Evolutionary conservation across 2,113 vertebrate species (phyloP), one percentile per base, ranked within the genome.

Genomic region (Plestiodon gilberti): DNA sequence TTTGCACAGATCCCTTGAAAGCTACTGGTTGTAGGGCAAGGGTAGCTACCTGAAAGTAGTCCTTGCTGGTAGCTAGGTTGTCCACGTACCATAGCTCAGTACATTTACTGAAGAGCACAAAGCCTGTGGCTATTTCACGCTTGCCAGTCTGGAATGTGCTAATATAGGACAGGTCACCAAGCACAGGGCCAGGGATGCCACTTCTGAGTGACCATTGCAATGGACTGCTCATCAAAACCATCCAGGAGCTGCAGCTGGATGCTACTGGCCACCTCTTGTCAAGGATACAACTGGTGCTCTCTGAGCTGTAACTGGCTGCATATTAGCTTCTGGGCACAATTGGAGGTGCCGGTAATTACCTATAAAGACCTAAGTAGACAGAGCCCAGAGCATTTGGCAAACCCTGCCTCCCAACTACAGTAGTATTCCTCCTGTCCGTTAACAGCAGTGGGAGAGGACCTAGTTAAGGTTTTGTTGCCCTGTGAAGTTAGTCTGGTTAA

Each of bases 91-190:
- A 43, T 71, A 89, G 65, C 2, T 76, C 40, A 59, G 20, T 1
- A 5, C 81, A 75, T 11, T 82, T 89, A 83, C 11, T 89, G 85
- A 69, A 87, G 88, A 91, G 80, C 23, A 22, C 81, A 85, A 14
- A 84, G 85, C 80, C 82, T 79, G 78, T 82, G 55, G 91, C 76
- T 89, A 83, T 92, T 86, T 71, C 59, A 59, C 9, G 6, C 83
- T 61, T 78, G 48, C 64, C 78, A 85, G 3, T 1, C 65, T 33
- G n/a, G 25, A 28, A 18, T 0, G 0, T 81, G 43, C 85, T 65
- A 93, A 43, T 0, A 69, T 90, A 15, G 0, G n/a, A 71, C 30
- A 85, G 67, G 85, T 81, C 74, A 83, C 82, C 64, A 74, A 78
- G 86, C 73, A n/a, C n/a, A 84, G 85, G 87, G 80, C 0, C 35